Evolutionary conservation across 2,888 invertebrate species (phyloP), one percentile per base, ranked within the genome.

Genomic region (Ophioninae sp.): DNA sequence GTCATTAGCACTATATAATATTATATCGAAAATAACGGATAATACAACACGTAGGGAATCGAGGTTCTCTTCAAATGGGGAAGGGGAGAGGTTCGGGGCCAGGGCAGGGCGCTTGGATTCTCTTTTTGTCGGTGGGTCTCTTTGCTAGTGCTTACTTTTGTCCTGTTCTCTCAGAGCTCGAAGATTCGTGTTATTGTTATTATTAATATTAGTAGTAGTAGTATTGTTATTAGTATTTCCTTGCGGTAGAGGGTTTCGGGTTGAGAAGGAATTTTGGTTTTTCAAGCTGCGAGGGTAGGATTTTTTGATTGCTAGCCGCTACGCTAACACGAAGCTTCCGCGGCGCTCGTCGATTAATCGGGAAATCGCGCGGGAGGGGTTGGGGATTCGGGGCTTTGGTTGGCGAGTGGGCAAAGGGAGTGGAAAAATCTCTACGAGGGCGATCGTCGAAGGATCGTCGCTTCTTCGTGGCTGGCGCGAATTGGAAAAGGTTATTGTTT

Each of bases 21-120:
- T 92, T 92, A 93, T 93, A 93, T 92, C 92, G 93, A 92, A 93
- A 93, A 93, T 93, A 93, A 92, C 92, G 92, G 91, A 93, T 93
- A 92, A 93, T 93, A 93, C 92, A 92, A 93, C 92, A 92, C 92
- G 92, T 92, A 92, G 91, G 92, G 91, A 90, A 89, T 90, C 90
- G 88, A 89, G 90, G 90, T 88, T 79, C 85, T 84, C 84, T 80
- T 79, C 74, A 76, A 79, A 30, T 30, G 30, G 30, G 30, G 30
- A 3, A 30, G 3, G 30, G 30, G 30, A 3, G 1, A 30, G 30
- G 1, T 30, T 30, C 2, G 30, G 30, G 30, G 30, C 30, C 30
- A 30, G 82, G 61, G 41, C 37, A 67, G 74, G 61, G 58, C 69
- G 56, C 65, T 44, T 69, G 63, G 61, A 37, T 10, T 63, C 63